Evolutionary conservation across 92 coral and sea anemone species (phyloP).

Genomic region (Nematostella vectensis): DNA sequence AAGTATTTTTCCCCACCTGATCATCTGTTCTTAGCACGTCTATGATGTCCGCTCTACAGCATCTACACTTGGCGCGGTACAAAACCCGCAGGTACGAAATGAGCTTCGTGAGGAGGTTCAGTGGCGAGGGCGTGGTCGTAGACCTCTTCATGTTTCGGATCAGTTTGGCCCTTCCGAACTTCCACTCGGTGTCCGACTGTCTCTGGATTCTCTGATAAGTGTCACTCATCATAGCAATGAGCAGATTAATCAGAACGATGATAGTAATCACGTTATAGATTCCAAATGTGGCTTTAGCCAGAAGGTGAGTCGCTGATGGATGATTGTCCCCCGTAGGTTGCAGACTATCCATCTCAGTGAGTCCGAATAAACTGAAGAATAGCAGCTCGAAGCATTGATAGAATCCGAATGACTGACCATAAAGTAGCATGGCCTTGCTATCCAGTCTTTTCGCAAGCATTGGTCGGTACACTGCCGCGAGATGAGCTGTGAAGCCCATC

Average conservation of each 20-base stretch:
- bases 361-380: slow-evolving; percentile 86
- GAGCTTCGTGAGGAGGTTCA: slow-evolving; percentile 79
- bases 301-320: slow-evolving; percentile 32
- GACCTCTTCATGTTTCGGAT: slow-evolving; percentile 97
- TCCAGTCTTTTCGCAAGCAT: slow-evolving; percentile 18
- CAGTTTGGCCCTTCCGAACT: slow-evolving; percentile 95
- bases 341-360: slow-evolving; percentile 53
- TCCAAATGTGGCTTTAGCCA: slow-evolving; percentile 82
- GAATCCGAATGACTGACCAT: slow-evolving; percentile 21
- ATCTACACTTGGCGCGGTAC: slow-evolving; percentile 64
- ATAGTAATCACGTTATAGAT: slow-evolving; percentile 87
- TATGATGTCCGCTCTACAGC: slow-evolving; percentile 88
- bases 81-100: slow-evolving; percentile 57
- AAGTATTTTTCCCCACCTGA: slow-evolving; percentile 37
- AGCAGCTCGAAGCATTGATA: slow-evolving; percentile 67
- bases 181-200: slow-evolving; percentile 97
- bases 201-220: slow-evolving; percentile 96
- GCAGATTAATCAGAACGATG: slow-evolving; percentile 81
- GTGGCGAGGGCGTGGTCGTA: slow-evolving; percentile 96
- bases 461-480: slow-evolving; percentile 91
- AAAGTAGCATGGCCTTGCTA: slow-evolving; percentile 15
- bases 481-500: slow-evolving; percentile 91
- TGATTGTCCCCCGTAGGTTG: slow-evolving; percentile 20
- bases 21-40: slow-evolving; percentile 83
- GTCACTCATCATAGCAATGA: slow-evolving; percentile 99